Percentiles rank a stretch among this genome's conserved stretches.
phyloP scores from a whole-genome alignment of 2,797 vertebrate species.

The Chelidonichthys spinosus region DNA sequence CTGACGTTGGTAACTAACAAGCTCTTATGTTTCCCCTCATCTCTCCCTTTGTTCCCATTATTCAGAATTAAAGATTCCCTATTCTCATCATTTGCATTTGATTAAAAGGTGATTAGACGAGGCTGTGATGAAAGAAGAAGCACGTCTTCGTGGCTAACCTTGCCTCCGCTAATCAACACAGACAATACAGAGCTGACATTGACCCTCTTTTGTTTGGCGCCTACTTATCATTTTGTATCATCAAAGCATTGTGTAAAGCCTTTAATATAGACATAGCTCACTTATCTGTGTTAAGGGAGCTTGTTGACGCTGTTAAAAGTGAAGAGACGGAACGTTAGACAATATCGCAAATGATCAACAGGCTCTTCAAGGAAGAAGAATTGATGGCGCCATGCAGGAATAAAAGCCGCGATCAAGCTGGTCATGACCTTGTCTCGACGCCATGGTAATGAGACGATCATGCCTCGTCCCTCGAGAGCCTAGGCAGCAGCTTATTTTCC shows the following conservation, averaged over 20 bases:
- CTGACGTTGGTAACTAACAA: slow-evolving; percentile 61
- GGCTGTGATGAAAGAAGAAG: slow-evolving; percentile 21
- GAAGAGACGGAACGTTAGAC: slow-evolving; percentile 1
- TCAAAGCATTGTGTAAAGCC: slow-evolving; percentile 18
- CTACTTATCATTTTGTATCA: slow-evolving; percentile 11
- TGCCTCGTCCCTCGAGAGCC: slow-evolving; percentile 37
- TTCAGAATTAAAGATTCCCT: slow-evolving; percentile 72
- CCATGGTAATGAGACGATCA: slow-evolving; percentile 70
- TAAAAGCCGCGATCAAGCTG: slow-evolving; percentile 63
- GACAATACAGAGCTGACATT: slow-evolving; percentile 24
- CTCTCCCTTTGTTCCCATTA: slow-evolving; percentile 71
- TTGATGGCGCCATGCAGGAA: slow-evolving; percentile 25
- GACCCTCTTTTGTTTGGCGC: slow-evolving; percentile 40
- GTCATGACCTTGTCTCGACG: slow-evolving; percentile 65
- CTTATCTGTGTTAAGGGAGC: slow-evolving; percentile 13
- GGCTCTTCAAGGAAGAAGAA: slow-evolving; percentile 4
- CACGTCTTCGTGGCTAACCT: slow-evolving; percentile 11
- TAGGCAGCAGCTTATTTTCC: slow-evolving; percentile 30
- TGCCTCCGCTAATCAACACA: slow-evolving; percentile 31
- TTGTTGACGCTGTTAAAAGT: background rate
- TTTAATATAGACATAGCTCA: slow-evolving; percentile 17
- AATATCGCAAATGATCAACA: slow-evolving; percentile 3
- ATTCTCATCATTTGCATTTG: slow-evolving; percentile 72
- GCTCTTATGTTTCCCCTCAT: slow-evolving; percentile 59
- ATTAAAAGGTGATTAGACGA: slow-evolving; percentile 75